Evolutionary conservation across 2,888 invertebrate species (phyloP), one percentile per base, ranked within the genome.

Genomic region (Drosophila nigritarsus): DNA sequence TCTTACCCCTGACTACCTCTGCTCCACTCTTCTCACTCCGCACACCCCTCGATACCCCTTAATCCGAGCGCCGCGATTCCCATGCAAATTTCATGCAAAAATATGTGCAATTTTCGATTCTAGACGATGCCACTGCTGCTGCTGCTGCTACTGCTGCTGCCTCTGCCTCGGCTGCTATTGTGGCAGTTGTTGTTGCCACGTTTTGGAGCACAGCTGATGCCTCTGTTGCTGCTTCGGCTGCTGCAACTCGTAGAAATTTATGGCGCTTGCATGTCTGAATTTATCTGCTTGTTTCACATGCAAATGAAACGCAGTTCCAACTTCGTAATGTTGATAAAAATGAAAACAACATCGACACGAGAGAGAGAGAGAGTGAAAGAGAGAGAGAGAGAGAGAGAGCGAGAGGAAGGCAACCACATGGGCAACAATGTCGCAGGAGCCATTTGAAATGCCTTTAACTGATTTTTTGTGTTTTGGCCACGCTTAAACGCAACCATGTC

Each of bases 251-350:
- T 71, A 74, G 65, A 79, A 87, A 84, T 85, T 89, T 85, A 85
- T 85, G 88, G 85, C 85, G 78, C 75, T 85, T 75, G 88, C 83
- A 89, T 89, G 90, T 88, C 85, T 88, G 87, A 85, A 85, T 85
- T 85, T 85, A 85, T 85, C 90, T 89, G 85, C 90, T 88, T 89
- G 85, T 85, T 85, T 85, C 90, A 88, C 90, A 85, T 85, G 85
- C 88, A 89, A 89, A 85, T 89, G 90, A 83, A 75, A 73, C 83
- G 65, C 45, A 78, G 65, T 65, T 65, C 42, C 68, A 80, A 30
- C 82, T 88, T 80, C 73, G 78, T 86, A 85, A 89, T 88, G 86
- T 75, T 83, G 88, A 60, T 64, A 88, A 85, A 85, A 85, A 88
- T 80, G 70, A 73, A 83, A 89, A 78, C 83, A 86, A 87, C 87